Evolutionary conservation across 2,888 invertebrate genomes (phyloP).

Genomic region (Lumbricus terrestris): DNA sequence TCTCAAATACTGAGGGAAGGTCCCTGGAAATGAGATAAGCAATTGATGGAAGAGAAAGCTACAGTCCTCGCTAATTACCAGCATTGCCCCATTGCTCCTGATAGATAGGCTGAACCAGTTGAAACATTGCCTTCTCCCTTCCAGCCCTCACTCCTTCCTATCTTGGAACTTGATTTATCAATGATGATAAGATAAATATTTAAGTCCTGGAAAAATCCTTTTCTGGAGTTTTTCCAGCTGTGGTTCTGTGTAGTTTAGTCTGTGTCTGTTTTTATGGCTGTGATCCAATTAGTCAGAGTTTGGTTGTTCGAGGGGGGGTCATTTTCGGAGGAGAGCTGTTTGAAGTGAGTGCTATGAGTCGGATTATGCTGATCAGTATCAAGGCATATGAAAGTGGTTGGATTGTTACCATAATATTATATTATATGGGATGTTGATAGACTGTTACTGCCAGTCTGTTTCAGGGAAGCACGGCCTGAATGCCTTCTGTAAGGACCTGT

Average conservation of each 20-base stretch:
- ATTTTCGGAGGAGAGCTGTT: not conserved
- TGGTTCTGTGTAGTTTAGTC: not conserved
- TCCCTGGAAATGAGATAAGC: not conserved
- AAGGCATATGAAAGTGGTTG: slow-evolving; percentile 3
- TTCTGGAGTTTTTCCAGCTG: not conserved
- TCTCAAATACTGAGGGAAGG: not conserved
- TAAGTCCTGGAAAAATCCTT: not conserved
- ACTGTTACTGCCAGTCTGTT: not conserved
- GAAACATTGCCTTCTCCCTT: not conserved
- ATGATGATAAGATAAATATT: not conserved
- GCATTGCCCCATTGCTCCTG: no score
- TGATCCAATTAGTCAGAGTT: not conserved
- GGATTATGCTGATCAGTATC: not conserved
- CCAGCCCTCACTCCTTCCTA: not conserved
- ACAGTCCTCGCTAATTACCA: not conserved
- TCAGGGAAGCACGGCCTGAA: not conserved
- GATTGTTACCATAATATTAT: not conserved
- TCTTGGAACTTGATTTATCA: not conserved
- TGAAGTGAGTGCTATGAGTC: not conserved
- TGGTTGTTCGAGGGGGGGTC: not conserved
- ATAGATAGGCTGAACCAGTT: not conserved
- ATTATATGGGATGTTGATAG: not conserved
- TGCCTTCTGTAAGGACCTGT: not conserved
- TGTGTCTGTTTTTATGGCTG: not conserved
- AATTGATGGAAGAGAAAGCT: not conserved